A percentile compares a stretch with the other conserved stretches of the same genome.
Conservation (phyloP, 2,888 invertebrate species). For the Microctonus brassicae region DNA sequence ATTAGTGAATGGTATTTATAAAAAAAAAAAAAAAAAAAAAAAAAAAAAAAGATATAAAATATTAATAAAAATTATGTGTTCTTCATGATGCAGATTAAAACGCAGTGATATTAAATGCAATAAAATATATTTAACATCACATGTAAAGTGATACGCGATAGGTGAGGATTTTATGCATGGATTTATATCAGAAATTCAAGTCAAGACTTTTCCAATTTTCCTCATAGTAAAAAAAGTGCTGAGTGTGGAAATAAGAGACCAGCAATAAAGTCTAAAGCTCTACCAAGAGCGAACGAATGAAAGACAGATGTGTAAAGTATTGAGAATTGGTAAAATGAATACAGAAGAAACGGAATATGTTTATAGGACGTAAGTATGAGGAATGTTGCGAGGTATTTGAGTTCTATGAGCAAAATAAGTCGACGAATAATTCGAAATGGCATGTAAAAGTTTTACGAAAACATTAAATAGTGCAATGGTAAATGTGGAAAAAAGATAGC, state of each 20-base stretch:
- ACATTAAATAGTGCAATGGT: not conserved
- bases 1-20: not conserved
- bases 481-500: not conserved
- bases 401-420: too few species aligned
- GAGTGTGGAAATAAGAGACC: not conserved
- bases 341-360: not conserved
- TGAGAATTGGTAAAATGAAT: conserved; percentile 4
- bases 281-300: not conserved
- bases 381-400: too few species aligned
- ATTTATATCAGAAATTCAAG: conserved; percentile 12
- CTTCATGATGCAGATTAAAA: not conserved
- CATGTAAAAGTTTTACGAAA: not conserved
- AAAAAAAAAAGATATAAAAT: not conserved
- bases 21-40: not conserved
- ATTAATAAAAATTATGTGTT: not conserved
- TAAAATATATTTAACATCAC: too few species aligned
- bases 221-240: conserved; percentile 4
- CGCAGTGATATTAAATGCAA: not conserved
- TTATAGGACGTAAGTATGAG: too few species aligned
- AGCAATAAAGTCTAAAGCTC: conserved; percentile 14
- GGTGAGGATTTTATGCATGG: not conserved
- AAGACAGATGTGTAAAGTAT: not conserved
- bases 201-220: conserved; percentile 27
- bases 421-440: not conserved
- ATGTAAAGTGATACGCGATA: not conserved